Percentiles rank a stretch among this genome's conserved stretches.
phyloP scores from a whole-genome alignment of 2,113 vertebrate species.

The Spilogale gracilis region DNA sequence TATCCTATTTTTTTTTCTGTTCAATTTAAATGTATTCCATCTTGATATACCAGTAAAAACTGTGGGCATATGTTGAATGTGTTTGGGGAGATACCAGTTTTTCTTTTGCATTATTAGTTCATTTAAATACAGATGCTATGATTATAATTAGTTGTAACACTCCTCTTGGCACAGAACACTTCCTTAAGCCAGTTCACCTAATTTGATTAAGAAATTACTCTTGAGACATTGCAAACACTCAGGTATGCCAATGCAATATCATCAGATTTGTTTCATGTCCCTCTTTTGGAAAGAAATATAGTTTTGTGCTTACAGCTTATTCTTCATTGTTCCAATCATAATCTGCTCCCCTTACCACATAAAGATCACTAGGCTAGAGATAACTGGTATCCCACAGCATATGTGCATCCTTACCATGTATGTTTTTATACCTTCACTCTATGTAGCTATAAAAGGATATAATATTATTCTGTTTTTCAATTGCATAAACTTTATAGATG shows the following conservation, averaged over 20 bases:
- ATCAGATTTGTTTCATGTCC: background rate
- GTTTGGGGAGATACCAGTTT: background rate
- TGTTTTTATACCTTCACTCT: background rate
- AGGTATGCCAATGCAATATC: background rate
- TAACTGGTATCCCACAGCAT: background rate
- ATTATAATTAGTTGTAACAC: background rate
- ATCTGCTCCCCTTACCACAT: background rate
- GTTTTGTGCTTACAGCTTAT: background rate
- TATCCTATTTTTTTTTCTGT: background rate
- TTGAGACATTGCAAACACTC: background rate
- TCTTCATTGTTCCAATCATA: background rate
- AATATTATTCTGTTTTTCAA: background rate
- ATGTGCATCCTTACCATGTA: background rate
- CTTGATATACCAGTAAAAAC: background rate
- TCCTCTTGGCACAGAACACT: background rate
- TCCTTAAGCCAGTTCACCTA: background rate
- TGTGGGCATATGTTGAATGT: background rate
- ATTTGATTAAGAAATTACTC: constrained; percentile 20
- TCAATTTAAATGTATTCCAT: constrained; percentile 32
- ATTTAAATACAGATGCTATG: background rate
- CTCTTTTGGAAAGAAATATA: background rate
- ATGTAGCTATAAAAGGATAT: background rate
- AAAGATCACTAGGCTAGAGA: background rate
- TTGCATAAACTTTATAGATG: background rate
- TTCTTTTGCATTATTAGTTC: background rate